These are phyloP conservation scores for Tinamus major DNA, from an alignment of 2,797 vertebrate species.

Conservation along the genomic window DNA sequence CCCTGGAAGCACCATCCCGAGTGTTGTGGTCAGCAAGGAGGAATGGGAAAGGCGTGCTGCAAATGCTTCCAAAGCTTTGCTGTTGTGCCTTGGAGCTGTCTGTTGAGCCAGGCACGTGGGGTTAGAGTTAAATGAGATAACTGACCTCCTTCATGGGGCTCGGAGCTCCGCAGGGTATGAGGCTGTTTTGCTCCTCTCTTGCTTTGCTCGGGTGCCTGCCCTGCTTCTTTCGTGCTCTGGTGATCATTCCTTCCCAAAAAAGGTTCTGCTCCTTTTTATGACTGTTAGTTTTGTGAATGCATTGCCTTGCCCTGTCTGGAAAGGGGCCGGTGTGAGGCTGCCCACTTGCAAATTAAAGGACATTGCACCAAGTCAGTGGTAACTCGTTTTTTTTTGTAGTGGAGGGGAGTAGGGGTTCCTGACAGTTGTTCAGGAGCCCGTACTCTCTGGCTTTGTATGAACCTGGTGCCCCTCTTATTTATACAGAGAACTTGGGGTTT, in stretches of 20 bases:
- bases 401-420: background rate
- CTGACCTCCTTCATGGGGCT: background rate
- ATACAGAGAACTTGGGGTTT: slow-evolving; percentile 18
- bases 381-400: background rate
- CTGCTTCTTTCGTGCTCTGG: background rate
- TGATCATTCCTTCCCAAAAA: background rate
- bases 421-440: background rate
- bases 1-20: background rate
- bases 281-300: background rate
- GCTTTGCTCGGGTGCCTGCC: no score
- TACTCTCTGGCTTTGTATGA: background rate
- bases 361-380: background rate
- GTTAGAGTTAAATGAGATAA: background rate
- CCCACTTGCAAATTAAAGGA: no score
- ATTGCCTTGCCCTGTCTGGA: background rate
- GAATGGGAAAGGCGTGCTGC: background rate
- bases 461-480: background rate
- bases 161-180: background rate
- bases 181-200: background rate
- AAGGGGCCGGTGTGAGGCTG: background rate
- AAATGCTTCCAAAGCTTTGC: background rate
- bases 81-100: background rate
- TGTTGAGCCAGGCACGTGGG: accelerated
- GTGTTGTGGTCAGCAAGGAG: background rate
- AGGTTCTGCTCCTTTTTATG: background rate